Conservation (phyloP, 1,140 invertebrate species). For the Drosophila miranda region DNA sequence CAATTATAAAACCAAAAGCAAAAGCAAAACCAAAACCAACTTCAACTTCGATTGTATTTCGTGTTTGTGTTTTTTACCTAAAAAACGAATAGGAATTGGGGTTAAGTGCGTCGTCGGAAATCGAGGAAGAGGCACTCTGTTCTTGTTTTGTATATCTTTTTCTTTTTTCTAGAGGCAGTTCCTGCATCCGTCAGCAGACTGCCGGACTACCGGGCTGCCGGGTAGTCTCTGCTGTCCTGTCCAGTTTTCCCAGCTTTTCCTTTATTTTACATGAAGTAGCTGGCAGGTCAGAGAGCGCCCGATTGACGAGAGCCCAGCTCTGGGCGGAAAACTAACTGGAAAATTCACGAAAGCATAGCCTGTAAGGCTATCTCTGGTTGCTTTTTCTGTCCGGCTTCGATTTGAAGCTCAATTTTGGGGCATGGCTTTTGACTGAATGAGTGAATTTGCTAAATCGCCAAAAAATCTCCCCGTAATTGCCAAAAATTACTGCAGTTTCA, state of each 20-base stretch:
- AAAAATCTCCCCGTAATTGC: neutral
- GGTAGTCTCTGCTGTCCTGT: conserved; percentile 26
- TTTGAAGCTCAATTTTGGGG: neutral
- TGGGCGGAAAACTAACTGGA: conserved; percentile 16
- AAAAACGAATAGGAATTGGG: conserved; percentile 33
- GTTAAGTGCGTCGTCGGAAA: conserved; percentile 61
- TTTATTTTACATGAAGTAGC: conserved; percentile 52
- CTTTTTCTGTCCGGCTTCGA: conserved; percentile 5
- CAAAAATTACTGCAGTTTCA: conserved; percentile 10
- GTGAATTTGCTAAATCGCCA: conserved; percentile 7
- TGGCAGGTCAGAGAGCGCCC: conserved; percentile 5
- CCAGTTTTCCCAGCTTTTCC: conserved; percentile 33
- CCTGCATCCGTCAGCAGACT: conserved; percentile 49
- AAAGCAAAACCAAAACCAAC: conserved; percentile 29
- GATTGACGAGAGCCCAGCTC: neutral
- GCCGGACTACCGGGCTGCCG: conserved; percentile 16
- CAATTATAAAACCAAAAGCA: conserved; percentile 69
- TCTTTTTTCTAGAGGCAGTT: conserved; percentile 28
- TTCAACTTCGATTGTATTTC: conserved; percentile 38
- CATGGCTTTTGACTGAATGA: neutral
- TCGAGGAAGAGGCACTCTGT: conserved; percentile 25
- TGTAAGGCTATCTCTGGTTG: conserved; percentile 11
- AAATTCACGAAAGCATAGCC: conserved; percentile 13
- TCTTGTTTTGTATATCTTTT: conserved; percentile 29
- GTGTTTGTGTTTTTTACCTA: conserved; percentile 19